Percentiles rank a stretch among this genome's conserved stretches.
Evolutionary conservation across 1,140 invertebrate species (phyloP).

Genomic region (Drosophila cardini): DNA sequence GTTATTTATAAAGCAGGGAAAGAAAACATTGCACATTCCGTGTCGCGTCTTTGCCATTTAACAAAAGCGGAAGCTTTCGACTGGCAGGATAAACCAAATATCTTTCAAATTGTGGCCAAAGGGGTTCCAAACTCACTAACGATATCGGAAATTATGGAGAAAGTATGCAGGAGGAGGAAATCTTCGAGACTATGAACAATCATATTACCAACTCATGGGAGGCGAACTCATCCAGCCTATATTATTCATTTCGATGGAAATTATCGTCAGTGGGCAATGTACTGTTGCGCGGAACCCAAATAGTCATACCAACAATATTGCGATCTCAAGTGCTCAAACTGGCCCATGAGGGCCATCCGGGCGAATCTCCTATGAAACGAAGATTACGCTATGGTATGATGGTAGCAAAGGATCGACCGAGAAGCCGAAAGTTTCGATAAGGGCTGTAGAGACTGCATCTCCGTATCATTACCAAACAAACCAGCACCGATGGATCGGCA

Average conservation of each 20-base stretch:
- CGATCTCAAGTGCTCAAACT: slow-evolving; percentile 60
- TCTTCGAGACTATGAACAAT: slow-evolving; percentile 26
- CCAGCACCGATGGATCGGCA: slow-evolving; percentile 1
- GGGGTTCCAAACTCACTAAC: slow-evolving; percentile 16
- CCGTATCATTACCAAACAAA: not conserved
- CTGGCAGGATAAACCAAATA: slow-evolving; percentile 19
- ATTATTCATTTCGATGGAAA: slow-evolving; percentile 40
- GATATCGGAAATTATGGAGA: slow-evolving; percentile 25
- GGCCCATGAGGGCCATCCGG: slow-evolving; percentile 85
- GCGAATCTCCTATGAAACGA: slow-evolving; percentile 86
- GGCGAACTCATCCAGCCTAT: not conserved
- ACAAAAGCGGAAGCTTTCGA: slow-evolving; percentile 1
- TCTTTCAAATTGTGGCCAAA: slow-evolving; percentile 29
- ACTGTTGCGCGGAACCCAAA: slow-evolving; percentile 29
- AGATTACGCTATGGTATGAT: slow-evolving; percentile 86
- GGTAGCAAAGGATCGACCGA: slow-evolving; percentile 86
- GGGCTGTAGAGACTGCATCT: slow-evolving; percentile 8
- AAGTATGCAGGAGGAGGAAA: slow-evolving; percentile 19
- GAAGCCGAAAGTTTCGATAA: slow-evolving; percentile 40
- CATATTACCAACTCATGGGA: slow-evolving; percentile 25
- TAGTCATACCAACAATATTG: slow-evolving; percentile 69
- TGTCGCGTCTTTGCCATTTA: slow-evolving; percentile 54
- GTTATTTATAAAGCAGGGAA: slow-evolving; percentile 77
- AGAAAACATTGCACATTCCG: slow-evolving; percentile 79
- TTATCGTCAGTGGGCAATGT: slow-evolving; percentile 26